phyloP scores from a whole-genome alignment of 2,888 invertebrate species.

The Toxonevra muliebris region DNA sequence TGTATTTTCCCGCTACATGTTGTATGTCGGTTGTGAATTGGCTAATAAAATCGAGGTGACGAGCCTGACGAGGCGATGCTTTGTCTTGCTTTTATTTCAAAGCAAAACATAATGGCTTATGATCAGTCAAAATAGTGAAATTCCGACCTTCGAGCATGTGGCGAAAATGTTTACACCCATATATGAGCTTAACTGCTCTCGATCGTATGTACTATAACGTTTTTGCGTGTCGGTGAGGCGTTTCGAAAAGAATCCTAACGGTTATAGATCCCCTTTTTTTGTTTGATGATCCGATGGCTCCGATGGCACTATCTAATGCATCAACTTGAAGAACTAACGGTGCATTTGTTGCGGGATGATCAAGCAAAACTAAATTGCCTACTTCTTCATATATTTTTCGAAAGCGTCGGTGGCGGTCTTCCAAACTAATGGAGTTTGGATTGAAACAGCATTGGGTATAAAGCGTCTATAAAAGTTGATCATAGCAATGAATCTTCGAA shows the following conservation, averaged over 20 bases:
- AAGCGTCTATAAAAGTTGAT: too few relatives aligned
- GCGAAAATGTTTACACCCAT: not conserved
- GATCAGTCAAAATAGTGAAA: slow-evolving; percentile 51
- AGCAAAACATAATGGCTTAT: slow-evolving; percentile 34
- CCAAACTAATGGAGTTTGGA: too few relatives aligned
- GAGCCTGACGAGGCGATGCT: slow-evolving; percentile 30
- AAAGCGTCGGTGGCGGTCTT: too few relatives aligned
- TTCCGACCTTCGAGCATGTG: not conserved
- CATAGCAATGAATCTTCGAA: too few relatives aligned
- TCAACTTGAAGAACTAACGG: too few relatives aligned
- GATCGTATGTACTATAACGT: slow-evolving; percentile 14
- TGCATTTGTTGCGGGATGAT: too few relatives aligned
- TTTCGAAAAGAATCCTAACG: slow-evolving; percentile 5
- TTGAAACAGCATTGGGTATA: too few relatives aligned
- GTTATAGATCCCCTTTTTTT: too few relatives aligned
- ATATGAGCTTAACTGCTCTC: not conserved
- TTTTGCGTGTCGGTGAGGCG: slow-evolving; percentile 6
- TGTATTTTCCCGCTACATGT: slow-evolving; percentile 29
- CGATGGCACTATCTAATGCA: too few relatives aligned
- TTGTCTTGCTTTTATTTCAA: slow-evolving; percentile 31
- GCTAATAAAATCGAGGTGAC: slow-evolving; percentile 36
- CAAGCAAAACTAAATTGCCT: too few relatives aligned
- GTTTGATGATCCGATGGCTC: too few relatives aligned
- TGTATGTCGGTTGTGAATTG: slow-evolving; percentile 36
- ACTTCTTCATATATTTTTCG: too few relatives aligned